phyloP scores from a whole-genome alignment of 2,113 vertebrate genomes.

The Sinocyclocheilus anshuiensis region DNA sequence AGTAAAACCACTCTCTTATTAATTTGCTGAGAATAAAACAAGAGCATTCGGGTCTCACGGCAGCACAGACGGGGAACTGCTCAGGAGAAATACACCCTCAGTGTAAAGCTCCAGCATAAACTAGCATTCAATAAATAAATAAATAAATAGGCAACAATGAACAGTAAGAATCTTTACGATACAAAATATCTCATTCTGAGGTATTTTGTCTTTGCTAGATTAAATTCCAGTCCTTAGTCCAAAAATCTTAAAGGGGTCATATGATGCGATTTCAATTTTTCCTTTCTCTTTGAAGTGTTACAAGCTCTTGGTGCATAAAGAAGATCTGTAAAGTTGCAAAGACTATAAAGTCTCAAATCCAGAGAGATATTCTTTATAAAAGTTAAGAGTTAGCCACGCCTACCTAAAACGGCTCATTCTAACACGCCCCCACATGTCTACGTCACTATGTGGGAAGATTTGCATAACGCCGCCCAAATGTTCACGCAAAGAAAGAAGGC shows the following conservation, averaged over 20 bases:
- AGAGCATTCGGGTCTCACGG: conserved; percentile 1
- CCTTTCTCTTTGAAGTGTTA: too few relatives aligned
- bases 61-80: conserved; percentile 9
- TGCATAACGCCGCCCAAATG: too few relatives aligned
- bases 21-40: conserved; percentile 56
- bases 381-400: too few relatives aligned
- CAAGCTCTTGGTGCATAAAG: too few relatives aligned
- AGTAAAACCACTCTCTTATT: conserved; percentile 58
- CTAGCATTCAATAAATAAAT: not conserved
- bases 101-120: not conserved
- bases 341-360: too few relatives aligned
- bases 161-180: not conserved
- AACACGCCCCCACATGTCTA: too few relatives aligned
- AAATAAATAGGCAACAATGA: not conserved
- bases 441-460: too few relatives aligned
- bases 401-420: too few relatives aligned
- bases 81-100: conserved; percentile 15
- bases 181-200: not conserved
- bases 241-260: not conserved
- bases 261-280: too few relatives aligned
- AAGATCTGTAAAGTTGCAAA: too few relatives aligned
- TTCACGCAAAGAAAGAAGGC: too few relatives aligned
- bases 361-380: too few relatives aligned
- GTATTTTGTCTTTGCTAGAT: not conserved
- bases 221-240: not conserved